Percentiles rank a stretch among this genome's conserved stretches.
Evolutionary conservation across 2,113 vertebrate genomes (phyloP).

Genomic region (Ia io): DNA sequence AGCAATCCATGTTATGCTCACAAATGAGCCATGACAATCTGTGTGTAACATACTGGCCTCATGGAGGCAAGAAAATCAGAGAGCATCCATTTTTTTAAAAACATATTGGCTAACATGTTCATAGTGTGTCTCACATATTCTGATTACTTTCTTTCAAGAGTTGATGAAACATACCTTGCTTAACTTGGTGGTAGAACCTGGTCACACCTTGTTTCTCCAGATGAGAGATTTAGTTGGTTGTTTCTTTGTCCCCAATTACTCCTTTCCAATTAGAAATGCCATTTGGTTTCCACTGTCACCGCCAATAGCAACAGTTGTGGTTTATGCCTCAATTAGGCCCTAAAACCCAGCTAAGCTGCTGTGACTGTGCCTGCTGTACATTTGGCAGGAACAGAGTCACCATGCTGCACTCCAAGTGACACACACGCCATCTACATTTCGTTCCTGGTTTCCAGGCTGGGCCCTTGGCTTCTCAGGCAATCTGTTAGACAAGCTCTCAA

Average conservation of each 20-base stretch:
- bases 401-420: background rate
- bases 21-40: background rate
- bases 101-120: background rate
- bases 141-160: background rate
- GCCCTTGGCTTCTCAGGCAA: slow-evolving; percentile 24
- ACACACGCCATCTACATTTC: background rate
- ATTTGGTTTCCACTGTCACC: background rate
- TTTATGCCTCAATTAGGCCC: background rate
- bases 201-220: background rate
- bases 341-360: slow-evolving; percentile 45
- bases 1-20: background rate
- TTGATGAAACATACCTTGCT: background rate
- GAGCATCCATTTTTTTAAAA: background rate
- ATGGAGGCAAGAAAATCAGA: background rate
- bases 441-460: slow-evolving; percentile 1
- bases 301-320: slow-evolving; percentile 25
- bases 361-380: background rate
- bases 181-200: background rate
- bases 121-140: background rate
- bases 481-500: background rate
- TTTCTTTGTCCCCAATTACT: background rate
- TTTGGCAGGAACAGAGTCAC: background rate
- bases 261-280: background rate
- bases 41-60: background rate
- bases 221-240: background rate